Evolutionary conservation across 1,140 invertebrate species (phyloP), one percentile per base, ranked within the genome.

Genomic region (Mesaphorura yosii): DNA sequence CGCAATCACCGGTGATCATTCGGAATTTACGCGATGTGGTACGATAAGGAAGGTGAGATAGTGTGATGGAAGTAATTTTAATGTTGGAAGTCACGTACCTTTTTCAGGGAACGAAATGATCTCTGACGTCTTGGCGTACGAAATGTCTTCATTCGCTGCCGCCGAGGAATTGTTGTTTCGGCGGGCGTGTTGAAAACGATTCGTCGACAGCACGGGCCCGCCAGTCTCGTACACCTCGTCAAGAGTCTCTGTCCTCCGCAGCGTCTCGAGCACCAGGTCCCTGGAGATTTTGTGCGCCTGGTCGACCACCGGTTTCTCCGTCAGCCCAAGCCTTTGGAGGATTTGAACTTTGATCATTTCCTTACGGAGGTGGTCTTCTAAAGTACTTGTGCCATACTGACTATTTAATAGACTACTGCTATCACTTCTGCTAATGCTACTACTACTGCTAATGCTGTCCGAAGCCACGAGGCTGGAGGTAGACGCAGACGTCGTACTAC

Each of bases 41-140:
- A n/a, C n/a, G n/a, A n/a, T n/a, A n/a, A n/a, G n/a, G n/a, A n/a
- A n/a, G n/a, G n/a, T n/a, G n/a, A n/a, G n/a, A n/a, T n/a, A n/a
- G n/a, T n/a, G n/a, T n/a, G n/a, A n/a, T n/a, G n/a, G n/a, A n/a
- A 34, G 10, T 10, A 34, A 34, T 34, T 34, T 34, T 34, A 34
- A 46, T 46, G 44, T 25, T 23, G n/a, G 29, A 38, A 49, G 27
- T 37, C 29, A 69, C 75, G 76, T 72, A 85, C 84, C 84, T 70
- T 79, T 78, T 67, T 86, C 83, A 4, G 83, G 82, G 66, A 87
- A 87, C 14, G 81, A 79, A 60, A 86, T 85, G 62, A 87, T 84
- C 69, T 86, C 83, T 23, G 82, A 82, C 4, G 83, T 85, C 54
- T 78, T 78, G 12, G 80, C 83, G 68, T 82, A 84, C 65, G 82